Base-by-base conservation (phyloP, 2,888 invertebrate genomes). In the Pseudococcus jackbeardsleyi region DNA sequence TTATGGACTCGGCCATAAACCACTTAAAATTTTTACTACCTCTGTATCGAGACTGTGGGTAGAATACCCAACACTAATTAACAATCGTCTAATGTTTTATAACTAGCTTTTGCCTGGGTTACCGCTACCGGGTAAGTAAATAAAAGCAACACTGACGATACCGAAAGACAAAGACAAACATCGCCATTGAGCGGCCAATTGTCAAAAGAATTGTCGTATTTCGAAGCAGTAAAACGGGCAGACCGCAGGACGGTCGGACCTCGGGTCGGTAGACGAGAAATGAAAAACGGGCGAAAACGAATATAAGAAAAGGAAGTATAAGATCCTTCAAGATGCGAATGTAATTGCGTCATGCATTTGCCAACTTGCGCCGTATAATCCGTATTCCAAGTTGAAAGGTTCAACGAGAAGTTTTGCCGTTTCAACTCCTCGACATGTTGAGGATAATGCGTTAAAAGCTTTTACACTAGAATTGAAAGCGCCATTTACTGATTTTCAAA, bases 401-500 rank as follows among this genome's bases (percentile, higher is more conserved):
- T 88, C 82, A 59, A 82, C 82, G 79, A 50, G 88, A 88, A 88
- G 79, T 88, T 88, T 88, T 59, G 82, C 50, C 88, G 88, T 88
- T 88, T 79, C 82, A 79, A 79, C 88, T 88, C 54, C 88, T 88
- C 82, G 50, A 88, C 79, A 82, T 88, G 59, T 88, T 79, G 82
- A 59, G 82, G 88, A 88, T 82, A 88, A 88, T 79, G 88, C 82
- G 88, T 59, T 88, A 88, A 88, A 88, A 88, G 82, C 88, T 88
- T 88, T 88, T 82, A 79, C 88, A 88, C 88, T 88, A 59, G 88
- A 88, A 82, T 88, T 88, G 88, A 88, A 88, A 77, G 82, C 33
- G 88, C 82, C 88, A 88, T 79, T 88, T 88, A 88, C 50, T 82
- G 88, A 50, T 88, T 88, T 88, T 88, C 88, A 82, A 88, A 88